Evolutionary conservation across 2,113 vertebrate species (phyloP).

Genomic region (Mungos mungo): DNA sequence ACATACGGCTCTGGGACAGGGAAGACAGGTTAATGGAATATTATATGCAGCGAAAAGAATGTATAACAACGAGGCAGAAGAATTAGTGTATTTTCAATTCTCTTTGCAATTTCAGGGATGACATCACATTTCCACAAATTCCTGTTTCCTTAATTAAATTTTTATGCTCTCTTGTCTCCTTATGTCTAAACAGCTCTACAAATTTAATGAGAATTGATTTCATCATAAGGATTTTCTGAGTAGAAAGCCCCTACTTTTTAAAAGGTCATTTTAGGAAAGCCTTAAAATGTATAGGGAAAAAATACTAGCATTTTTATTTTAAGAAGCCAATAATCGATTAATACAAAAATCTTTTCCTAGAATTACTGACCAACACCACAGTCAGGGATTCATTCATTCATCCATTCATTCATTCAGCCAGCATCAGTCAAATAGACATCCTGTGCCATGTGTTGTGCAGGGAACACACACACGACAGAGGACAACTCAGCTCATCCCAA

Average conservation of each 20-base stretch:
- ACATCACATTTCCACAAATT: constrained; percentile 59
- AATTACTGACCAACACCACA: background rate
- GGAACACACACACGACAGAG: background rate
- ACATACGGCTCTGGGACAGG: background rate
- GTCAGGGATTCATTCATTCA: background rate
- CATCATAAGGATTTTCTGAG: background rate
- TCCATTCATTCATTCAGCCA: background rate
- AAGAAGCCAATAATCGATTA: background rate
- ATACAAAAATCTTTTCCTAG: background rate
- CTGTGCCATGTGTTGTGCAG: accelerated
- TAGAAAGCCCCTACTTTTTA: constrained; percentile 4
- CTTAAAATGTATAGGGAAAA: background rate
- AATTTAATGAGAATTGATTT: constrained; percentile 66
- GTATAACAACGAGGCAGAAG: background rate
- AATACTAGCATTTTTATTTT: background rate
- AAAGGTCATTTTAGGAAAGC: constrained; percentile 31
- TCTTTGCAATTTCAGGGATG: constrained; percentile 52
- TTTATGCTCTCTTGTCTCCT: constrained; percentile 48
- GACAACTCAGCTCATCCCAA: background rate
- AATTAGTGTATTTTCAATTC: constrained; percentile 49
- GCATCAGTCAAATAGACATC: background rate
- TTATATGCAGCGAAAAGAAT: background rate
- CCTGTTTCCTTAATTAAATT: constrained; percentile 70
- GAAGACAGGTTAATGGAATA: constrained; percentile 5
- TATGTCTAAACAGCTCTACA: constrained; percentile 41